phyloP scores from a whole-genome alignment of 2,797 vertebrate genomes.

The Pyrocephalus nanus region DNA sequence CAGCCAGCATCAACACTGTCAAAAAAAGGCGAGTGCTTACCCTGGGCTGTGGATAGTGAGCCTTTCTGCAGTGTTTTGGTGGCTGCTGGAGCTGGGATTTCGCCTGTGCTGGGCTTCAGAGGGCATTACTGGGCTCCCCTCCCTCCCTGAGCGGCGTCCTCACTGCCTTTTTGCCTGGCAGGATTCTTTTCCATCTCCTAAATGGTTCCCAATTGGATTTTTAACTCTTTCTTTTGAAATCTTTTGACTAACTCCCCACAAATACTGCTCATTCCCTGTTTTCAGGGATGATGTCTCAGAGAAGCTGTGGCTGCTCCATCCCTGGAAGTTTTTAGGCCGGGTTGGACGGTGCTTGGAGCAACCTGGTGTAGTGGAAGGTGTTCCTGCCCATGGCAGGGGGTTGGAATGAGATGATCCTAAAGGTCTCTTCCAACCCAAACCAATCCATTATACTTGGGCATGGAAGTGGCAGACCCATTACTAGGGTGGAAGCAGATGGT shows the following conservation, averaged over 20 bases:
- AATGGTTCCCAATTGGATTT: background rate
- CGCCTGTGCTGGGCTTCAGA: background rate
- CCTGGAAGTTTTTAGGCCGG: background rate
- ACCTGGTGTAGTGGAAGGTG: background rate
- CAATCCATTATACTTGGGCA: background rate
- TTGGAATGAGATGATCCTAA: background rate
- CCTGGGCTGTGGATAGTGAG: rapidly evolving
- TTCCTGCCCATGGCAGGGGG: background rate
- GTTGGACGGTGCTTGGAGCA: background rate
- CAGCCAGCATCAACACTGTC: background rate
- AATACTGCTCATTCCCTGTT: background rate
- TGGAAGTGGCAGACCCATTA: background rate
- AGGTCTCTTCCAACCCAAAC: background rate
- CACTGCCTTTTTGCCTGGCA: background rate
- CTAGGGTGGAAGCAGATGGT: background rate
- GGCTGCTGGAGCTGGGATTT: background rate
- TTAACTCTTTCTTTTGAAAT: background rate
- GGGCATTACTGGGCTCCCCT: background rate
- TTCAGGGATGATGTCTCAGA: too few species aligned
- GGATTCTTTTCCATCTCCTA: background rate
- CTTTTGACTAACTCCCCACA: rapidly evolving
- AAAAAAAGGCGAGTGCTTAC: background rate
- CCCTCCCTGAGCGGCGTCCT: background rate
- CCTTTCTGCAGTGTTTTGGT: rapidly evolving
- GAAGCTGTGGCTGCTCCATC: background rate